phyloP scores from a whole-genome alignment of 2,888 invertebrate species.

The Tetragnatha montana region DNA sequence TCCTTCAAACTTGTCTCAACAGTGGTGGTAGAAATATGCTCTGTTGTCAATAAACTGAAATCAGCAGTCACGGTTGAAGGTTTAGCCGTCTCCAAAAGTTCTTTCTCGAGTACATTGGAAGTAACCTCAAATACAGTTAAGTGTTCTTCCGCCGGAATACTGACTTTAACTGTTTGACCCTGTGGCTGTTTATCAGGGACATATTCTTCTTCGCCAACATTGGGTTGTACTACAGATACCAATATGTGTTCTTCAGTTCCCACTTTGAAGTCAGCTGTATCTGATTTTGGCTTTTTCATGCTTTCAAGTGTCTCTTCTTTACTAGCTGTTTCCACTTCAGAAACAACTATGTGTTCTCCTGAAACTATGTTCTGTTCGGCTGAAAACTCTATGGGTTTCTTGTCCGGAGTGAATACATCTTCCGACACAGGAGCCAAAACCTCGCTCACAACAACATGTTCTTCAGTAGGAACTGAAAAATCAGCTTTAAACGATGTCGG shows the following conservation, averaged over 20 bases:
- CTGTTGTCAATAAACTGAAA: constrained; percentile 50
- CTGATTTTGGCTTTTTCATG: constrained; percentile 60
- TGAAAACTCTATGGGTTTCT: constrained; percentile 67
- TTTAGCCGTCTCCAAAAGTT: constrained; percentile 26
- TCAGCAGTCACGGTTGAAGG: constrained; percentile 56
- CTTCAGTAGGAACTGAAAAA: constrained; percentile 69
- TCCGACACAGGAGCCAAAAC: constrained; percentile 69
- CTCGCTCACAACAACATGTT: constrained; percentile 70
- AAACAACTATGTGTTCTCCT: constrained; percentile 68
- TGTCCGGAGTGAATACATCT: constrained; percentile 56
- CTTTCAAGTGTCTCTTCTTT: constrained; percentile 69
- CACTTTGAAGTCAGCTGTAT: constrained; percentile 58
- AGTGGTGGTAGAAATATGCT: constrained; percentile 51
- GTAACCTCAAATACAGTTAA: constrained; percentile 62
- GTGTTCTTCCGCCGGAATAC: constrained; percentile 66
- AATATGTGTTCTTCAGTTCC: constrained; percentile 71
- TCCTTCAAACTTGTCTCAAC: constrained; percentile 65
- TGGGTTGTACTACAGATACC: constrained; percentile 70
- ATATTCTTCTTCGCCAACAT: constrained; percentile 71
- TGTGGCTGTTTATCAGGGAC: constrained; percentile 27
- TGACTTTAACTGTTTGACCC: constrained; percentile 44
- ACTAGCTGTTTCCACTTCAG: constrained; percentile 63
- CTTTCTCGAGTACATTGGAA: constrained; percentile 45
- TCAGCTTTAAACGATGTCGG: constrained; percentile 57
- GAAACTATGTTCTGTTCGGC: constrained; percentile 56